phyloP scores from a whole-genome alignment of 2,888 invertebrate genomes.

The Nudaria mundana region DNA sequence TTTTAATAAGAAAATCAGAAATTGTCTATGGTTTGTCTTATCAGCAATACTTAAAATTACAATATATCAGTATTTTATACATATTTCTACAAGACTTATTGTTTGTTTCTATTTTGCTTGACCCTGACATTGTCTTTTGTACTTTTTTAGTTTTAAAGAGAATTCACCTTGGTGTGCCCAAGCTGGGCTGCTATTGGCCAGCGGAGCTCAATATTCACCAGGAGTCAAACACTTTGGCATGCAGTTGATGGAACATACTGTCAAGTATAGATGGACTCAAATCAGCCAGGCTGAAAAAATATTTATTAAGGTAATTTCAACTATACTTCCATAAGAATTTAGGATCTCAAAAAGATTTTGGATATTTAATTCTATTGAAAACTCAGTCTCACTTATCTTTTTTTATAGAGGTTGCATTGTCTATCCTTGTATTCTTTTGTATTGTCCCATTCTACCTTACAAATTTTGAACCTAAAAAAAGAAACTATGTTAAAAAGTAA shows the following conservation, averaged over 20 bases:
- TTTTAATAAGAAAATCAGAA: too few relatives aligned
- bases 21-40: too few relatives aligned
- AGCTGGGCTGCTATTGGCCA: constrained; percentile 90
- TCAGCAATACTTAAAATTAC: too few relatives aligned
- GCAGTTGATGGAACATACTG: constrained; percentile 95
- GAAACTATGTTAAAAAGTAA: too few relatives aligned
- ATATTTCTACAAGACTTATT: too few relatives aligned
- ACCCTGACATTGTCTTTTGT: neutral
- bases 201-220: constrained; percentile 86
- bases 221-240: constrained; percentile 95
- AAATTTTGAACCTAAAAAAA: too few relatives aligned
- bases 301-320: constrained; percentile 87
- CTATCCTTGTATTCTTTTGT: too few relatives aligned
- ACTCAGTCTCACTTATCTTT: too few relatives aligned
- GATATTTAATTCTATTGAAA: neutral
- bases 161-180: constrained; percentile 93
- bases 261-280: constrained; percentile 96
- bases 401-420: too few relatives aligned
- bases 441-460: too few relatives aligned
- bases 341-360: neutral
- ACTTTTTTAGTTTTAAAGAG: constrained; percentile 85
- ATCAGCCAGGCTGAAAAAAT: constrained; percentile 93
- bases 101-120: too few relatives aligned
- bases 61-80: too few relatives aligned
- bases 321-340: neutral